Evolutionary conservation across 2,888 invertebrate species (phyloP).

Genomic region (Cheilosia urbana): DNA sequence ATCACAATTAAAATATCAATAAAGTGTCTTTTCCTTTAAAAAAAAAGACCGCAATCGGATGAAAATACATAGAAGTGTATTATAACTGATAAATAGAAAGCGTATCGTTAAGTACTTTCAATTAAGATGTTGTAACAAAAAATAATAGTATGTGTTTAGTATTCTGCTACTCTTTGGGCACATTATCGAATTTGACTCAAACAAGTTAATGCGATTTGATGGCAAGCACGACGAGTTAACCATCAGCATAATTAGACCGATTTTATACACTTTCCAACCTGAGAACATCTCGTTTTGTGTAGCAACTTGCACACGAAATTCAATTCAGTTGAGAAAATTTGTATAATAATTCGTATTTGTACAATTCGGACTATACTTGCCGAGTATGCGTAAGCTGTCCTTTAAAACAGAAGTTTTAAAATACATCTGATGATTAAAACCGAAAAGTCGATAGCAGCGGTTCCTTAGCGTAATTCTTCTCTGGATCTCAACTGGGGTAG

Average conservation of each 20-base stretch:
- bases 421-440: no score
- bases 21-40: constrained; percentile 6
- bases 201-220: background rate
- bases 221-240: background rate
- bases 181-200: constrained; percentile 7
- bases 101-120: constrained; percentile 38
- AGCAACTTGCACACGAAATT: background rate
- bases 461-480: no score
- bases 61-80: background rate
- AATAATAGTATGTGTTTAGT: background rate
- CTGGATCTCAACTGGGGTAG: no score
- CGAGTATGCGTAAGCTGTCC: no score
- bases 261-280: constrained; percentile 41
- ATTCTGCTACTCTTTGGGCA: background rate
- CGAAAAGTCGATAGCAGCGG: no score
- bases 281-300: background rate
- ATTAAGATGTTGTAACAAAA: constrained; percentile 31
- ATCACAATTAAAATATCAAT: constrained; percentile 42
- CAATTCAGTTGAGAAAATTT: background rate
- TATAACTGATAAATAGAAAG: constrained; percentile 43
- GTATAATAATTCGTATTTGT: no score
- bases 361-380: no score
- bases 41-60: constrained; percentile 27
- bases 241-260: constrained; percentile 10
- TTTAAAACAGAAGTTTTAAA: no score